Evolutionary conservation across 2,113 vertebrate species (phyloP), one percentile per base, ranked within the genome.

Genomic region (Acinonyx jubatus): DNA sequence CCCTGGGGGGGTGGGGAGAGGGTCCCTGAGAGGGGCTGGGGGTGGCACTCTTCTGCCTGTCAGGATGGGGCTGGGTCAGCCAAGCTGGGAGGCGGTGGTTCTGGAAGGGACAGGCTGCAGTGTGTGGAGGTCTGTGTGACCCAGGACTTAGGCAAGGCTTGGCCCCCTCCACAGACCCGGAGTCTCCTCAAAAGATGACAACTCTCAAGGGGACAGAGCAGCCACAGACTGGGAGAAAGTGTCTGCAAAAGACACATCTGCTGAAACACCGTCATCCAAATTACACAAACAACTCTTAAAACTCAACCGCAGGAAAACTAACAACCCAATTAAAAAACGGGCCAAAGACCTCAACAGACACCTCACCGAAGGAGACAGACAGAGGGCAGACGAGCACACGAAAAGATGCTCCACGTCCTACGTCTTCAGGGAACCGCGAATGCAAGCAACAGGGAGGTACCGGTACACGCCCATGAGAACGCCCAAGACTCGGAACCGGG

Each of bases 381-480:
- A 12, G 65, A 50, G 0, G 4, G 63, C 36, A 36, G n/a, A 45
- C 4, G 21, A 57, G 15, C 31, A 7, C 5, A 3, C 1, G 74
- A 31, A 27, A 48, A 38, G 92, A 29, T 4, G 45, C 14, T 0
- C 21, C 36, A 29, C 36, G 4, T 4, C 36, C 4, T 10, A 1
- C 0, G 36, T 29, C 63, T 57, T 31, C 48, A 45, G 73, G 9
- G 83, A 87, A 80, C 69, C 0, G 21, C 31, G 3, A 55, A 45
- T 29, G 6, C 14, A 27, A 41, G 19, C 3, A 9, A 41, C 45
- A 7, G 11, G 1, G 31, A 16, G 79, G 31, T 25, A 3, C 1
- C 4, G 10, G 8, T 19, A 21, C 23, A 50, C 0, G 3, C 38
- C 38, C 23, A 11, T 0, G 0, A 16, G 71, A 29, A 79, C 0